Base-by-base conservation (phyloP, 2,113 vertebrate genomes). In the Varanus komodoensis region DNA sequence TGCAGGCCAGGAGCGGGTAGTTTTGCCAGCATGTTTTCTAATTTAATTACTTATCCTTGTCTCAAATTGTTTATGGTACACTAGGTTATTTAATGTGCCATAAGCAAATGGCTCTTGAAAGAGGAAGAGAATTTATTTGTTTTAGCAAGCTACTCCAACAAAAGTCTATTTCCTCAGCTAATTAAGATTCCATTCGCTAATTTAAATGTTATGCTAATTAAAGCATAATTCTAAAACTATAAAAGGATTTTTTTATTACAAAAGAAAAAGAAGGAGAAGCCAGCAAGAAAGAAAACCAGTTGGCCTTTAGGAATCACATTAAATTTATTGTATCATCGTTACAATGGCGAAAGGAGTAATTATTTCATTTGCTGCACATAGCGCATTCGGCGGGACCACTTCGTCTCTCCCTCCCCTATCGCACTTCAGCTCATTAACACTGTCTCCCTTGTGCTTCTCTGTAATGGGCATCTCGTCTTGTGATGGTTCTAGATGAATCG, bases 171-270 rank as follows among this genome's bases (percentile, higher is more conserved):
- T 98, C 97, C 97, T 97, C 96, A 83, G 91, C 97, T 97, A 97
- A 98, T 98, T 98, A 97, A 97, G 97, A 97, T 97, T 97, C 96
- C 95, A 96, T 95, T 97, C 89, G 17, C 96, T 97, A 97, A 97
- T 97, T 98, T 97, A 98, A 97, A 97, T 97, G 97, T 97, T 97
- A 97, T 97, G 97, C 97, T 98, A 98, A 98, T 98, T 97, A 97
- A 97, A 96, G 95, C 95, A 97, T 97, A 96, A 96, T 97, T 97
- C 97, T 92, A 92, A 96, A 97, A 97, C 96, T 95, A 95, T 96
- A 96, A 95, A 95, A 89, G 95, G 90, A 93, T 96, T 93, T 29
- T 92, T 89, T 82, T 87, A 94, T 93, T 91, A 91, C 90, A 88
- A 32, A 78, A 34, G 7, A 48, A 57, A 9, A 38, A 19, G 69